phyloP scores from a whole-genome alignment of 2,888 invertebrate species.

The Epirrhoe tristata region DNA sequence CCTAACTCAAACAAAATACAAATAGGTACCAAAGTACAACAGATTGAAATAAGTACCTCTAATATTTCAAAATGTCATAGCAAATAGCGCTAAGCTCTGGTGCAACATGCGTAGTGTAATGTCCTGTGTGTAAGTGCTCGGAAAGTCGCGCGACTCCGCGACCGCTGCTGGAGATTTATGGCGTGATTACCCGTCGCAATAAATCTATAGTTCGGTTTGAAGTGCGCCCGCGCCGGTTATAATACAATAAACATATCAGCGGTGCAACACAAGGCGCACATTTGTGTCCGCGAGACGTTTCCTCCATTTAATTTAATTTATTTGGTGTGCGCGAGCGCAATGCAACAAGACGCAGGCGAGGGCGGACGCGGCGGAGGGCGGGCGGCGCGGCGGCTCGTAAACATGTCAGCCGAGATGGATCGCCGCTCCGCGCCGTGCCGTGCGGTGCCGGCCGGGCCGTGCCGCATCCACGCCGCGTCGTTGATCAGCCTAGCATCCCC shows the following conservation, averaged over 20 bases:
- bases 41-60: slow-evolving; percentile 1
- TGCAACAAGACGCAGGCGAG: slow-evolving; percentile 52
- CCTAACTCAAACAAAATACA: not conserved
- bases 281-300: slow-evolving; percentile 45
- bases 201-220: slow-evolving; percentile 49
- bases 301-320: slow-evolving; percentile 74
- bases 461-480: too few relatives aligned
- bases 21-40: not conserved
- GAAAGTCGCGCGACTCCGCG: slow-evolving; percentile 1
- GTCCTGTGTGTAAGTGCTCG: not conserved
- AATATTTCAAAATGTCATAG: slow-evolving; percentile 19
- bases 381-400: slow-evolving; percentile 55
- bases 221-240: slow-evolving; percentile 47
- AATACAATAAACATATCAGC: slow-evolving; percentile 45
- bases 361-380: slow-evolving; percentile 39
- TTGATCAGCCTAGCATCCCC: too few relatives aligned
- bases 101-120: slow-evolving; percentile 8
- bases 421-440: slow-evolving; percentile 49
- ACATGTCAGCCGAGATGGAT: slow-evolving; percentile 71
- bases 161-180: slow-evolving; percentile 30
- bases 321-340: slow-evolving; percentile 57
- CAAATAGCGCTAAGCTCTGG: slow-evolving; percentile 8
- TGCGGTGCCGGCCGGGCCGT: slow-evolving; percentile 9
- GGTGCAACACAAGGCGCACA: slow-evolving; percentile 38
- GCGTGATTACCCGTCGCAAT: slow-evolving; percentile 45